phyloP scores from a whole-genome alignment of 2,888 invertebrate genomes.

The Cataglyphis albicans region DNA sequence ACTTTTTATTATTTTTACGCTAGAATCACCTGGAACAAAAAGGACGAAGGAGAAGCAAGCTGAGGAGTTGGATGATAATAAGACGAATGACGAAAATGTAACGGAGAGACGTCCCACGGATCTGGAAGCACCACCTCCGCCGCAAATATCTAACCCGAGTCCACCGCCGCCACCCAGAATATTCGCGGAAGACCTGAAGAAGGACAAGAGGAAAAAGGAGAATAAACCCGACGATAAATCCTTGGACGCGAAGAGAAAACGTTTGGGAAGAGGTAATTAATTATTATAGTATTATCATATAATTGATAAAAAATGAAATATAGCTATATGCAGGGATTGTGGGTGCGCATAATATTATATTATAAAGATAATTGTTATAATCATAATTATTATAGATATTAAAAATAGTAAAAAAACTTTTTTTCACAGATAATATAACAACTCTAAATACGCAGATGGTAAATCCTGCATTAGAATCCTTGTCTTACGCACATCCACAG shows the following conservation, averaged over 20 bases:
- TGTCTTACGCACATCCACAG: constrained; percentile 67
- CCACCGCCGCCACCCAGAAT: constrained; percentile 85
- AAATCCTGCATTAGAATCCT: constrained; percentile 51
- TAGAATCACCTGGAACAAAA: constrained; percentile 37
- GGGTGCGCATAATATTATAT: neutral
- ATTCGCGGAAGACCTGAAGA: constrained; percentile 80
- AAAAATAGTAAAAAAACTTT: neutral
- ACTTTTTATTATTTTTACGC: neutral
- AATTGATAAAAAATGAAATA: neutral
- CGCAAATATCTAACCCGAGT: constrained; percentile 82
- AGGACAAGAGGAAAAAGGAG: constrained; percentile 60
- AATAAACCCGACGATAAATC: constrained; percentile 61
- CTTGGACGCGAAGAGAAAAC: constrained; percentile 71
- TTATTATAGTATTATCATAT: neutral
- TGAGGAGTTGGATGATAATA: constrained; percentile 35
- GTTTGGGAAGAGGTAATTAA: constrained; percentile 60
- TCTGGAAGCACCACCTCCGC: constrained; percentile 78
- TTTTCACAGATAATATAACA: constrained; percentile 27
- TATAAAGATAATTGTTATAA: neutral
- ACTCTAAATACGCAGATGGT: constrained; percentile 49
- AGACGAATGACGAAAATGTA: constrained; percentile 15
- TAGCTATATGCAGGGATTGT: neutral
- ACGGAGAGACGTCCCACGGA: constrained; percentile 37
- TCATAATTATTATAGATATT: neutral
- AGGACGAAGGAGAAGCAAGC: constrained; percentile 35